Conservation (phyloP, 2,797 vertebrate genomes). For the Hyperoplus immaculatus region DNA sequence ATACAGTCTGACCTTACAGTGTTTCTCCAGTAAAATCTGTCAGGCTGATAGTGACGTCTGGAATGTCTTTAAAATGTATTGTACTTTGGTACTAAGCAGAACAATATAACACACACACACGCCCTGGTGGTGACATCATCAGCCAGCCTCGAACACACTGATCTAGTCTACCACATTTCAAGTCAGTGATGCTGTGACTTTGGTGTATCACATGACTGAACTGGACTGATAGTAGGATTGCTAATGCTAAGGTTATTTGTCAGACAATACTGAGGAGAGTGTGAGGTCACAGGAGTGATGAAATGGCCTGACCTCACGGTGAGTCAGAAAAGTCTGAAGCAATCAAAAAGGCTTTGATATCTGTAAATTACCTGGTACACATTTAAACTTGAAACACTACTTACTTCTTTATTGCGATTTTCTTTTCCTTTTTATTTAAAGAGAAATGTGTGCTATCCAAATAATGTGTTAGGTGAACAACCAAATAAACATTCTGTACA, state of each 20-base stretch:
- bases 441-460: background rate
- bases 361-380: background rate
- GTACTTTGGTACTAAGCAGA: constrained; percentile 33
- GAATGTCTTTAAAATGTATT: constrained; percentile 45
- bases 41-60: constrained; percentile 35
- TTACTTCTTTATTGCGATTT: background rate
- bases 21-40: constrained; percentile 26
- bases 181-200: constrained; percentile 28
- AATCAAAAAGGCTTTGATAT: constrained; percentile 28
- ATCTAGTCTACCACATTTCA: constrained; percentile 1
- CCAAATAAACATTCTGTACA: background rate
- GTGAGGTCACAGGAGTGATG: constrained; percentile 44
- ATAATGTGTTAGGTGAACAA: background rate
- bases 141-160: background rate
- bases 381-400: background rate
- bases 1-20: constrained; percentile 25
- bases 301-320: constrained; percentile 42
- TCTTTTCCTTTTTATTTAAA: background rate
- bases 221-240: constrained; percentile 12
- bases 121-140: constrained; percentile 20
- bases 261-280: constrained; percentile 53
- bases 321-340: constrained; percentile 43
- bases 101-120: constrained; percentile 23
- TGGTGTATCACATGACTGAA: constrained; percentile 27
- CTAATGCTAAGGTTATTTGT: constrained; percentile 37